phyloP scores from a whole-genome alignment of 2,888 invertebrate species.

The Shargacucullia verbasci region DNA sequence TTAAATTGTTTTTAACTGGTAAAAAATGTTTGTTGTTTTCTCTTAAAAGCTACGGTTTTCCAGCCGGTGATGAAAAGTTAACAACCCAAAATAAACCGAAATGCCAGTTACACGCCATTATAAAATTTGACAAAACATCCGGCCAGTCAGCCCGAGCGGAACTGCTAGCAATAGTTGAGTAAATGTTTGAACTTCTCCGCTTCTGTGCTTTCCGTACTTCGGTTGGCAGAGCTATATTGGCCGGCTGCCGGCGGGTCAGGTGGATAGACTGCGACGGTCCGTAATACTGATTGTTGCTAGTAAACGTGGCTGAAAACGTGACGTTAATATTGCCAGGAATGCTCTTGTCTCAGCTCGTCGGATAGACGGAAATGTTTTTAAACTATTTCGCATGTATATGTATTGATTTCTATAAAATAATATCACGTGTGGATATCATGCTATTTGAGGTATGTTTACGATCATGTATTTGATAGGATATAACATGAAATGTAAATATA shows the following conservation, averaged over 20 bases:
- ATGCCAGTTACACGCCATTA: too few relatives aligned
- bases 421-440: constrained; percentile 17
- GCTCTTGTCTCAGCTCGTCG: constrained; percentile 10
- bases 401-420: constrained; percentile 6
- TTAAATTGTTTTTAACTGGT: too few relatives aligned
- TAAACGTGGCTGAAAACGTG: constrained; percentile 42
- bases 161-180: too few relatives aligned
- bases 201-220: constrained; percentile 23
- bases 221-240: constrained; percentile 54
- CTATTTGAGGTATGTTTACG: too few relatives aligned
- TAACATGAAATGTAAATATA: too few relatives aligned
- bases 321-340: constrained; percentile 54
- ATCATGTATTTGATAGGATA: too few relatives aligned
- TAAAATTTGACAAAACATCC: too few relatives aligned
- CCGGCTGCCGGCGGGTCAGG: constrained; percentile 38
- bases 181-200: background rate
- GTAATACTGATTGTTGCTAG: constrained; percentile 4
- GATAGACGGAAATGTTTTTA: constrained; percentile 39
- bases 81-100: too few relatives aligned
- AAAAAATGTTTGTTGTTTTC: too few relatives aligned
- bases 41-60: too few relatives aligned
- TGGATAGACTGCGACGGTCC: constrained; percentile 23
- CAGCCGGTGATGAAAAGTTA: too few relatives aligned
- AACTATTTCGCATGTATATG: constrained; percentile 27
- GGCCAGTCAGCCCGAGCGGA: too few relatives aligned